Base-by-base conservation (phyloP, 2,888 invertebrate genomes). In the Apomyelois bistriatella region DNA sequence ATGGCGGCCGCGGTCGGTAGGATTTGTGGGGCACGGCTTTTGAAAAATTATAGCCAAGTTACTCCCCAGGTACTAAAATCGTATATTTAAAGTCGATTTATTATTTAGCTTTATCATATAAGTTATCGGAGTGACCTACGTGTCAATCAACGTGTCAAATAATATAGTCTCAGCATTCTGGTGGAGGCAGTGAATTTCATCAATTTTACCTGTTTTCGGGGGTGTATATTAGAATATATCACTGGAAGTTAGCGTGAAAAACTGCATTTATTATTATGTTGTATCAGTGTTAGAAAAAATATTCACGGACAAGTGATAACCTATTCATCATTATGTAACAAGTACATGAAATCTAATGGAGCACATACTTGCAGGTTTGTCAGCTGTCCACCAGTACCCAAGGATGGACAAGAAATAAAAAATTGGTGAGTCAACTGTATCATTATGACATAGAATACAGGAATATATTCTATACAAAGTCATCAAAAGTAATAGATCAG, bases 1-100 rank as follows among this genome's bases (percentile, higher is more conserved):
- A 96, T 96, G 96, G 96, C 96, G 93, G 95, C 95, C 90, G 93
- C 94, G 86, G 94, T 96, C 87, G 94, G 95, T 91, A 94, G 96
- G 91, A 94, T 96, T 93, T 95, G 94, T 91, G 94, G 95, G 91
- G 94, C 95, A 83, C 93, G 94, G 86, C 93, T 96, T 88, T 93
- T 96, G 79, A 96, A 94, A 93, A 92, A 93, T 72, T 92, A 92
- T 89, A 93, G 93, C 86, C 90, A 93, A 77, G 87, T 93, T 78
- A 85, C 93, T 75, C 93, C 93, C 84, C 95, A 96, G 94, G 96
- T 95, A 93, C 78, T 76, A 54, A 67, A 72, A 76, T 66, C 66
- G 65, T 74, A 67, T 76, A 78, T 83, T 56, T 57, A 43, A 7
- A 43, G 10, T 52, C 58, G 56, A 56, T 59, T 64, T 59, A 59